Evolutionary conservation across 2,888 invertebrate species (phyloP).

Genomic region (Spicauda simplicius): DNA sequence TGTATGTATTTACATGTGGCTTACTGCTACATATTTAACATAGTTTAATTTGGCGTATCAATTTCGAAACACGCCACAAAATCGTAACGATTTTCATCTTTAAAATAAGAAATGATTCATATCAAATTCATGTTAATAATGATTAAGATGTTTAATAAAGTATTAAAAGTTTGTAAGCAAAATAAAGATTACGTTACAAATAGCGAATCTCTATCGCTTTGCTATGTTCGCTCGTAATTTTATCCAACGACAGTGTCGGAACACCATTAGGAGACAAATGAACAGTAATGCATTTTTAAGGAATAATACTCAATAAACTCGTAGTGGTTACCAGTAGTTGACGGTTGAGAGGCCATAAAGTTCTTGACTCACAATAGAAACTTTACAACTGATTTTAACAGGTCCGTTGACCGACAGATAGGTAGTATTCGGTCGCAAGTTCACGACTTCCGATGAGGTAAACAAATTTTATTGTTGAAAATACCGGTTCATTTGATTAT

Average conservation of each 20-base stretch:
- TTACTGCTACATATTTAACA: no score
- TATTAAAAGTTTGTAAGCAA: no score
- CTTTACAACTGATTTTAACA: slow-evolving; percentile 30
- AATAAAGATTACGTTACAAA: not conserved
- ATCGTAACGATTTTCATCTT: no score
- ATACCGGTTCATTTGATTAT: slow-evolving; percentile 28
- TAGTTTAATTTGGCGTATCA: no score
- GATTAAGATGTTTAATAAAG: no score
- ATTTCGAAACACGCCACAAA: no score
- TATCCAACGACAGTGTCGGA: not conserved
- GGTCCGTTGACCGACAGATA: slow-evolving; percentile 28
- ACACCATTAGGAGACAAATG: not conserved
- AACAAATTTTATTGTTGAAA: slow-evolving; percentile 29
- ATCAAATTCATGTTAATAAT: no score
- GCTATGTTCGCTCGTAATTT: not conserved
- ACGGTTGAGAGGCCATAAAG: slow-evolving; percentile 16
- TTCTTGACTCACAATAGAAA: slow-evolving; percentile 29
- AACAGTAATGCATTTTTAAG: slow-evolving; percentile 4
- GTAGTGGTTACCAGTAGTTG: slow-evolving; percentile 2
- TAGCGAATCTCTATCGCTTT: no score
- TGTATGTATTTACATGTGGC: no score
- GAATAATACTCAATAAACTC: slow-evolving; percentile 17
- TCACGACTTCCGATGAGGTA: slow-evolving; percentile 37
- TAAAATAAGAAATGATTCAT: no score
- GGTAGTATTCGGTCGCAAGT: slow-evolving; percentile 15